Evolutionary conservation across 92 coral and sea anemone genomes (phyloP).

Genomic region (Phymanthus crucifer): DNA sequence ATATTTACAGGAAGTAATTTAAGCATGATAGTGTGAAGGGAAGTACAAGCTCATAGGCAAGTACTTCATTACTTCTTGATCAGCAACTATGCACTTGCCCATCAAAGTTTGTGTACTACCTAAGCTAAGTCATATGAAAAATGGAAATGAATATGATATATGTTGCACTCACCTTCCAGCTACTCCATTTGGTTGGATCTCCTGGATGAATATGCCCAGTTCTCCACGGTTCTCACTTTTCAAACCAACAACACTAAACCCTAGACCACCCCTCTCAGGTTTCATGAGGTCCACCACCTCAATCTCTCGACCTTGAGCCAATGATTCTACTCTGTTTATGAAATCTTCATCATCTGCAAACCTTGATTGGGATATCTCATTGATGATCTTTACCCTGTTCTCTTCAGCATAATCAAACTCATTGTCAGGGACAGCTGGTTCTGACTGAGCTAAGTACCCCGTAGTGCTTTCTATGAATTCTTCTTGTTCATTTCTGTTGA

Average conservation of each 20-base stretch:
- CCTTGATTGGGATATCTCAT: conserved; percentile 60
- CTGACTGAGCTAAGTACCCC: conserved; percentile 1
- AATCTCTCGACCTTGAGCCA: conserved; percentile 92
- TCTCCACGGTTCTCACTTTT: conserved; percentile 98
- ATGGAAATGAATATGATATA: too few species aligned
- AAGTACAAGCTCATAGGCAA: too few species aligned
- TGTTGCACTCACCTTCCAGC: conserved; percentile 74
- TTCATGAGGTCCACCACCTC: conserved; percentile 87
- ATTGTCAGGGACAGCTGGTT: conserved; percentile 43
- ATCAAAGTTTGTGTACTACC: too few species aligned
- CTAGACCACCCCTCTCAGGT: conserved; percentile 92
- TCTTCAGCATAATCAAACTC: conserved; percentile 53
- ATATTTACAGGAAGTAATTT: too few species aligned
- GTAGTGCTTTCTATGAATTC: conserved; percentile 13
- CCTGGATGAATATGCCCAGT: conserved; percentile 94
- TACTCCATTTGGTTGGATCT: conserved; percentile 91
- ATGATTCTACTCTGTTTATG: conserved; percentile 67
- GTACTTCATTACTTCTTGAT: too few species aligned
- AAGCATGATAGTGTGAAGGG: too few species aligned
- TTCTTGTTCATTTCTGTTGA: not conserved
- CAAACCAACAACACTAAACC: conserved; percentile 97
- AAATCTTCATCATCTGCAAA: conserved; percentile 64
- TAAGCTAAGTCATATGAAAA: too few species aligned
- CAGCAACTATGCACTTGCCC: too few species aligned
- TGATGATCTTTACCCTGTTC: conserved; percentile 60